Evolutionary conservation across 2,113 vertebrate species (phyloP).

Genomic region (Saimiri boliviensis): DNA sequence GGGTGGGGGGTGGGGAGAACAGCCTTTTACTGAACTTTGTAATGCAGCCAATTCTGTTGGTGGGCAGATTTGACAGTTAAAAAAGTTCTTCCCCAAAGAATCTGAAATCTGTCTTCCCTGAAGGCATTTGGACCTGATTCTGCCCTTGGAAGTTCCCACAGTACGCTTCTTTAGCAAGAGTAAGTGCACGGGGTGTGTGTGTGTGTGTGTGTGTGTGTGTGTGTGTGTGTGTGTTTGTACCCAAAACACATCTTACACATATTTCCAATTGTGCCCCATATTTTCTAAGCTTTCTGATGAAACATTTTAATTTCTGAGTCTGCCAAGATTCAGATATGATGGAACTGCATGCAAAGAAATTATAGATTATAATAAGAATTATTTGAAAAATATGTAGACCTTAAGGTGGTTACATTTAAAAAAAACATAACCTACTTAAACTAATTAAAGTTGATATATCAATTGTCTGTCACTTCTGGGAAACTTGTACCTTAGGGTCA

Average conservation of each 20-base stretch:
- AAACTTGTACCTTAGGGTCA: constrained; percentile 53
- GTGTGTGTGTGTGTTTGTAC: neutral
- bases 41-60: constrained; percentile 57
- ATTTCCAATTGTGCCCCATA: neutral
- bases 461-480: constrained; percentile 60
- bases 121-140: constrained; percentile 39
- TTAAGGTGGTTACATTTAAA: constrained; percentile 18
- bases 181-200: neutral
- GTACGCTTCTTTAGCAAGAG: constrained; percentile 31
- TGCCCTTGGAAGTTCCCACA: constrained; percentile 41
- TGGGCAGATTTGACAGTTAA: constrained; percentile 62
- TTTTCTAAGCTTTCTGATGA: neutral
- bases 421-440: constrained; percentile 47
- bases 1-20: neutral
- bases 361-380: constrained; percentile 29
- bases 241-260: neutral
- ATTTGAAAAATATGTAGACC: constrained; percentile 29
- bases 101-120: constrained; percentile 63
- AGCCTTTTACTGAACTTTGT: constrained; percentile 65
- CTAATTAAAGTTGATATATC: constrained; percentile 58
- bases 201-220: neutral
- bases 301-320: constrained; percentile 22
- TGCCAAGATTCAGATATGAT: constrained; percentile 18
- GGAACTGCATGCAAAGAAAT: neutral
- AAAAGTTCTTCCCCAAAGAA: constrained; percentile 61